Evolutionary conservation across 2,797 vertebrate genomes (phyloP).

Genomic region (Lutjanus argentimaculatus): DNA sequence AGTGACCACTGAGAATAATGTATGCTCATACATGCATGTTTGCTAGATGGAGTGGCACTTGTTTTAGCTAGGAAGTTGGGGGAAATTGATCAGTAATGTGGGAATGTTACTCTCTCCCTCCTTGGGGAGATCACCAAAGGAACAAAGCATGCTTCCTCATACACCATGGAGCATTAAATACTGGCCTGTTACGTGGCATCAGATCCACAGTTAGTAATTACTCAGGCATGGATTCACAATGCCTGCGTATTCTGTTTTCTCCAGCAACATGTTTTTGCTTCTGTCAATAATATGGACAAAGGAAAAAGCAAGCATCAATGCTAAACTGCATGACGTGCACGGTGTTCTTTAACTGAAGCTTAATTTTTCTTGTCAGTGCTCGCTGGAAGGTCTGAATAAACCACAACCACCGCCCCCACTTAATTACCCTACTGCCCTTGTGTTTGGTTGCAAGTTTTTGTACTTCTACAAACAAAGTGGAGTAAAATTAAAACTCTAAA

Average conservation of each 20-base stretch:
- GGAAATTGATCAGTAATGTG: conserved; percentile 19
- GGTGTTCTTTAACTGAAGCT: not conserved
- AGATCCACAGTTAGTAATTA: conserved; percentile 16
- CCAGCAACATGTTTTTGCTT: not conserved
- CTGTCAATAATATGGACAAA: not conserved
- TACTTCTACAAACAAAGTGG: not conserved
- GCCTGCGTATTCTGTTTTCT: not conserved
- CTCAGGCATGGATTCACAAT: not conserved
- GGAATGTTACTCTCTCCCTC: not conserved
- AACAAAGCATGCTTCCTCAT: conserved; percentile 26
- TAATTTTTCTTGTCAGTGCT: not conserved
- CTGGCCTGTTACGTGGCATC: not conserved
- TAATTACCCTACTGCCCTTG: conserved; percentile 43
- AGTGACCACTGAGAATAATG: not conserved
- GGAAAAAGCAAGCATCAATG: not conserved
- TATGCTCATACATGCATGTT: conserved; percentile 25
- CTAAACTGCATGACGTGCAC: not conserved
- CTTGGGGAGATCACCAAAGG: not conserved
- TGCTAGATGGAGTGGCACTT: conserved; percentile 1
- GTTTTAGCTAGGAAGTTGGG: not conserved
- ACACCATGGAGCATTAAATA: not conserved
- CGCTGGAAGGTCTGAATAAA: conserved; percentile 29
- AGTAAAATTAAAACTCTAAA: conserved; percentile 7
- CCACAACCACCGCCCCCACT: conserved; percentile 50
- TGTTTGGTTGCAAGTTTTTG: conserved; percentile 4